Base-by-base conservation (phyloP, 2,797 vertebrate species). In the Scarus forsteni region DNA sequence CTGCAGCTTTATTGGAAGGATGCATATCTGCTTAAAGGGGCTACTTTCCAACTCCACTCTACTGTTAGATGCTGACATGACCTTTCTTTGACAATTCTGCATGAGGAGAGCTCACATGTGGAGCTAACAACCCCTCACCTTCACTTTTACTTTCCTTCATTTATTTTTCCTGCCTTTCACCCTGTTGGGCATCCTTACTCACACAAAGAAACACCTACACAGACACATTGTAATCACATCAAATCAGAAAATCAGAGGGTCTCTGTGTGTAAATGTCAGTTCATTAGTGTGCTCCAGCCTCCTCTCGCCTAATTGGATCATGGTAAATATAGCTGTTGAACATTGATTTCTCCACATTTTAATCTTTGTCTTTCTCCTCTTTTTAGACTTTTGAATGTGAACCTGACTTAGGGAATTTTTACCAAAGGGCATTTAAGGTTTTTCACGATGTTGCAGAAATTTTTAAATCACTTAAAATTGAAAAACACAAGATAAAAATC, bases 201-300 rank as follows among this genome's bases (percentile, higher is more conserved):
- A 64, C 42, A 13, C 46, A 61, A 51, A 35, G 48, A 19, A 43
- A 55, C 67, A 55, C 39, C 52, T 40, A n/a, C 35, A 60, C 38
- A 70, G n/a, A 60, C 62, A 62, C 36, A 56, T 44, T 72, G 50
- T 83, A 87, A 90, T 89, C 75, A 80, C 78, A 86, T 72, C 75
- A 83, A 88, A 85, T 84, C 79, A 85, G 61, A 42, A 83, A 88
- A 85, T 84, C 79, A 85, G 61, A 42, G 55, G 75, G 83, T 80
- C 75, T 80, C 75, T 76, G 60, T 88, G 77, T 86, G 84, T 89
- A 88, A 92, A 92, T 92, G 89, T 92, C 90, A 90, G 80, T 76
- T 81, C 83, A 89, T 87, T 92, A 91, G 78, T 87, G 79, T 71
- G 70, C 78, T 79, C 66, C 70, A 64, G 73, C 84, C 77, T 90